Percentiles rank a stretch among this genome's conserved stretches.
These are phyloP conservation scores for Apis dorsata DNA, from an alignment of 1,140 invertebrate species.

Conservation along the genomic window DNA sequence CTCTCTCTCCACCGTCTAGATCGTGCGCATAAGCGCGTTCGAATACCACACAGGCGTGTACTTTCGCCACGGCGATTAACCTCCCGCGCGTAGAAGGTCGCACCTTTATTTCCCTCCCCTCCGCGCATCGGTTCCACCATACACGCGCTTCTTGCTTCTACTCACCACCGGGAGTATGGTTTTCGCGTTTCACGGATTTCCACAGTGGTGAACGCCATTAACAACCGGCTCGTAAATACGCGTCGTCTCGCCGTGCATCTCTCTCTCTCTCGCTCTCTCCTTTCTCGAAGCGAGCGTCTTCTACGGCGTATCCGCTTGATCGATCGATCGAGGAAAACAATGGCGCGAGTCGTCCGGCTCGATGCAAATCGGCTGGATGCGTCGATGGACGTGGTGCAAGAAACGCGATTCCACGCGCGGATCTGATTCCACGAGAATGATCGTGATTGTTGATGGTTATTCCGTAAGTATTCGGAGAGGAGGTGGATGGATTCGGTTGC, in stretches of 20 bases:
- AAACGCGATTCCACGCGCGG: neutral
- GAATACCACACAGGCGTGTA: constrained; percentile 4
- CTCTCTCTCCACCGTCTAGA: neutral
- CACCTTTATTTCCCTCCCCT: neutral
- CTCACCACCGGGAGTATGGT: neutral
- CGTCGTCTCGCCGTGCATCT: neutral
- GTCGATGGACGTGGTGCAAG: neutral
- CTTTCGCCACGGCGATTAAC: constrained; percentile 41
- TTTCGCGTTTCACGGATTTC: constrained; percentile 1
- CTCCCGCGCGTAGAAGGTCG: constrained; percentile 28
- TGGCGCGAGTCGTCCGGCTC: constrained; percentile 16
- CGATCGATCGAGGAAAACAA: constrained; percentile 46
- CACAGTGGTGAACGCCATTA: neutral
- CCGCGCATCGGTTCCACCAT: neutral
- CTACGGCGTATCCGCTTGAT: constrained; percentile 7
- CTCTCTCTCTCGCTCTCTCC: no score
- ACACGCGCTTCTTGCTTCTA: neutral
- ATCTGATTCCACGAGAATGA: neutral
- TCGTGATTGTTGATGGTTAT: neutral
- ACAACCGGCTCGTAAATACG: neutral
- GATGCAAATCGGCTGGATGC: constrained; percentile 14
- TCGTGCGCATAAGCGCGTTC: no score
- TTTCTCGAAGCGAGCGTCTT: neutral
- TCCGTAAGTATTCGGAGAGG: no score
- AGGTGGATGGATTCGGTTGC: no score